Percentiles rank a stretch among this genome's conserved stretches.
phyloP scores from a whole-genome alignment of 2,113 vertebrate species.

The Xiphophorus maculatus region DNA sequence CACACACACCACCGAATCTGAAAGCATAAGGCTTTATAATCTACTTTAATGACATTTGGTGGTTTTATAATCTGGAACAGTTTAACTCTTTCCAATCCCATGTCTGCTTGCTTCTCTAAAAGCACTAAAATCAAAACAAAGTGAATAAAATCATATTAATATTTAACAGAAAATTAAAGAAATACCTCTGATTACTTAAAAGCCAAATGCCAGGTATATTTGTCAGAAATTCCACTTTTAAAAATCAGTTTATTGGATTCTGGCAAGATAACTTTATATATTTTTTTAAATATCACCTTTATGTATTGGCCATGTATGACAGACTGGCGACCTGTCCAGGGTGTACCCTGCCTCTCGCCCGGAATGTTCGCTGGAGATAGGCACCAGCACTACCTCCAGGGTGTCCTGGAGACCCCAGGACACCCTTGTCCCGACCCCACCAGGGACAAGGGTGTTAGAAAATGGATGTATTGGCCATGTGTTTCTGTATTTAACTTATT shows the following conservation, averaged over 20 bases:
- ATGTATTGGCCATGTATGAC: not conserved
- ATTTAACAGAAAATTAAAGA: not conserved
- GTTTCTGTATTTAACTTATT: not conserved
- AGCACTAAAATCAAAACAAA: not conserved
- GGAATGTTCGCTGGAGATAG: too few species aligned
- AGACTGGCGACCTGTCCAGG: too few species aligned
- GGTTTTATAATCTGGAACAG: conserved; percentile 20
- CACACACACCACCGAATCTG: conserved; percentile 17
- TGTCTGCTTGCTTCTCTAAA: not conserved
- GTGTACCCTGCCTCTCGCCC: too few species aligned
- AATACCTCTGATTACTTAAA: not conserved
- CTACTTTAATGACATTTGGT: conserved; percentile 11
- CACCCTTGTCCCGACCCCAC: too few species aligned
- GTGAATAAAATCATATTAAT: not conserved
- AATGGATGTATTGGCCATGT: too few species aligned
- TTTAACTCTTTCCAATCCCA: not conserved
- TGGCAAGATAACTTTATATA: not conserved
- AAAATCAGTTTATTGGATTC: not conserved
- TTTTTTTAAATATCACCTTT: not conserved
- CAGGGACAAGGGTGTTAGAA: too few species aligned
- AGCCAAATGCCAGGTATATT: not conserved
- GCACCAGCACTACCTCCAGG: too few species aligned
- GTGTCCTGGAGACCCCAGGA: too few species aligned
- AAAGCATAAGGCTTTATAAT: conserved; percentile 24
- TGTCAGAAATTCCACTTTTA: not conserved